These are phyloP conservation scores for Mus minutoides DNA, from an alignment of 2,797 vertebrate genomes.

Conservation along the genomic window DNA sequence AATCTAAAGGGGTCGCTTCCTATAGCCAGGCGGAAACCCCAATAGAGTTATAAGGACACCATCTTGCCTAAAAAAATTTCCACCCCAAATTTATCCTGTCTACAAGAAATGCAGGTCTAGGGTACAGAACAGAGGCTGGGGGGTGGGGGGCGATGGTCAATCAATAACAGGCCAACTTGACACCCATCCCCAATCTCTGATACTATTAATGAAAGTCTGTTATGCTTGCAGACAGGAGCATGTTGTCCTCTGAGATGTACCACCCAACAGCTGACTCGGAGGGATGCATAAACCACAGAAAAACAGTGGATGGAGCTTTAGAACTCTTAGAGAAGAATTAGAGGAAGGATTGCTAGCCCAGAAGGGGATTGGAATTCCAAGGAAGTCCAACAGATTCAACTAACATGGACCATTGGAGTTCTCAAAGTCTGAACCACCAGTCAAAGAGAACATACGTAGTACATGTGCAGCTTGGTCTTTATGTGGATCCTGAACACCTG, in stretches of 20 bases:
- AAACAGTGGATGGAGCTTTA: background rate
- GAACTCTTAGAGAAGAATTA: background rate
- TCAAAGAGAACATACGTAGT: background rate
- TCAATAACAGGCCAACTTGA: background rate
- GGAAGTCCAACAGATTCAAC: background rate
- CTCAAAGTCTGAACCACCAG: background rate
- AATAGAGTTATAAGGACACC: background rate
- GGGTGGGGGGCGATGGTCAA: no score
- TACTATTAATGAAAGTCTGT: background rate
- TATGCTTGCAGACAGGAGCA: background rate
- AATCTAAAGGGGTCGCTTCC: background rate
- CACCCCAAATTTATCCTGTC: background rate
- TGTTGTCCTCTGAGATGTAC: background rate
- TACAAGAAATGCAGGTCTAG: background rate
- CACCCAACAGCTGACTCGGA: background rate
- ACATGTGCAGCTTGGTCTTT: background rate
- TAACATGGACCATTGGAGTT: background rate
- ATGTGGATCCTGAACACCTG: background rate
- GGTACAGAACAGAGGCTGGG: background rate
- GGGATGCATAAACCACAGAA: background rate
- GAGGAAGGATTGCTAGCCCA: background rate
- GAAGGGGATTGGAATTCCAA: background rate
- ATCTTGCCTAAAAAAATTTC: background rate
- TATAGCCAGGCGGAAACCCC: background rate
- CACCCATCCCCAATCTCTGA: background rate